Base-by-base conservation (phyloP, 2,113 vertebrate genomes). In the Crotalus tigris region DNA sequence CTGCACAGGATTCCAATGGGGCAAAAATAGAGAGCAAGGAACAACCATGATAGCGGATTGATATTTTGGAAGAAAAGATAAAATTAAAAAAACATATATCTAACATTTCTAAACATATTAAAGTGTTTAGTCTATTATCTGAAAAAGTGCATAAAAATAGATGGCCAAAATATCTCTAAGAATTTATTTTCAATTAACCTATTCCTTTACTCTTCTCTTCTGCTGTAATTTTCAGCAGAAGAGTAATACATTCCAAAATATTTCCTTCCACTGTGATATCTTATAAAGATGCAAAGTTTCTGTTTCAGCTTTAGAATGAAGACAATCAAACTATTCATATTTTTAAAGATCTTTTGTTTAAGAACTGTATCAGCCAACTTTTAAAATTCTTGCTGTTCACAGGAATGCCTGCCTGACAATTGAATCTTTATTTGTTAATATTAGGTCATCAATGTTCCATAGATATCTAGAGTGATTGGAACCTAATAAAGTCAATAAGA, bases 351-450 rank as follows among this genome's bases (percentile, higher is more conserved):
- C 59, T 0, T 0, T 4, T 26, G 4, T 23, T 94, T 89, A 91
- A 91, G 90, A 89, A 91, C 19, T 94, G 1, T 85, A 85, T 23
- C 44, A 39, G 92, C 88, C 89, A 92, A 21, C 61, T 90, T 24
- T 54, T 49, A 6, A 46, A 51, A 90, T 94, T 91, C 92, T 92
- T 58, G 89, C 0, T 55, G 13, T 85, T 53, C 0, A 3, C 5
- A 54, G 17, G 12, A 87, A 90, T 13, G 90, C 19, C 44, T 90
- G 49, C 8, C 57, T n/a, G 0, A 95, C 29, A 94, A 89, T 19
- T 91, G 89, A 0, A 26, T 17, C 21, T 90, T 91, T 92, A 85
- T 24, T 90, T 89, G n/a, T 91, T 93, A 93, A 94, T 93, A 96
- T 81, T 88, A 75, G 88, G 15, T 54, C 10, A 57, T 54, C 26